Conservation (phyloP, 1,140 invertebrate genomes). For the Oscheius sp. region DNA sequence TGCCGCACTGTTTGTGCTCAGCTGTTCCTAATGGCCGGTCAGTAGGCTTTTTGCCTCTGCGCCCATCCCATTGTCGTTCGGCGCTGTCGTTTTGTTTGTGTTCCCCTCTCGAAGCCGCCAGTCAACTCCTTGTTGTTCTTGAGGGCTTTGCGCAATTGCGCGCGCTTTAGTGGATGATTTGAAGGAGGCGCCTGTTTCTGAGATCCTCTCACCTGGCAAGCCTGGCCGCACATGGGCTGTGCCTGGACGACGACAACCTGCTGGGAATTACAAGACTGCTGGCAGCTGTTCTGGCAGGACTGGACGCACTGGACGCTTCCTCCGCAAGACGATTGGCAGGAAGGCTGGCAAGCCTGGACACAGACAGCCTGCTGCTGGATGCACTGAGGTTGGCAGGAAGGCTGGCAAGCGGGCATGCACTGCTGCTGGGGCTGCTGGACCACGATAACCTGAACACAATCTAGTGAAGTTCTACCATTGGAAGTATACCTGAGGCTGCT, state of each 20-base stretch:
- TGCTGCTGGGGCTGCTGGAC: constrained; percentile 33
- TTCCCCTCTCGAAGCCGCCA: constrained; percentile 15
- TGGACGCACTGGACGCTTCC: constrained; percentile 35
- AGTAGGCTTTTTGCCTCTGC: constrained; percentile 15
- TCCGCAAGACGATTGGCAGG: constrained; percentile 24
- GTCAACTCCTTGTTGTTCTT: not conserved
- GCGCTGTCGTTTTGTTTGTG: constrained; percentile 7
- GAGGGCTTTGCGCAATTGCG: constrained; percentile 1
- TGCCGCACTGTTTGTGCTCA: constrained; percentile 2
- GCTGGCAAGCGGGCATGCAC: constrained; percentile 38
- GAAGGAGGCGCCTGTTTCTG: constrained; percentile 5
- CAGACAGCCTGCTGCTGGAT: constrained; percentile 41
- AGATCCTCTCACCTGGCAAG: constrained; percentile 31
- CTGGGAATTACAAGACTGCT: constrained; percentile 33
- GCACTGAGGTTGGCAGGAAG: constrained; percentile 41
- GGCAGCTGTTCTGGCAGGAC: constrained; percentile 37
- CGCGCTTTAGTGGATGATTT: constrained; percentile 7
- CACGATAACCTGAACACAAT: constrained; percentile 19
- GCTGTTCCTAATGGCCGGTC: constrained; percentile 7
- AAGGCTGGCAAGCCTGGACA: constrained; percentile 25
- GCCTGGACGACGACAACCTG: constrained; percentile 36
- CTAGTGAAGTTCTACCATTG: not conserved
- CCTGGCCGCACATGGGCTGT: constrained; percentile 32
- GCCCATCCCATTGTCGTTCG: constrained; percentile 17
- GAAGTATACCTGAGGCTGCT: constrained; percentile 18